Base-by-base conservation (phyloP, 2,113 vertebrate species). In the Nerophis lumbriciformis region DNA sequence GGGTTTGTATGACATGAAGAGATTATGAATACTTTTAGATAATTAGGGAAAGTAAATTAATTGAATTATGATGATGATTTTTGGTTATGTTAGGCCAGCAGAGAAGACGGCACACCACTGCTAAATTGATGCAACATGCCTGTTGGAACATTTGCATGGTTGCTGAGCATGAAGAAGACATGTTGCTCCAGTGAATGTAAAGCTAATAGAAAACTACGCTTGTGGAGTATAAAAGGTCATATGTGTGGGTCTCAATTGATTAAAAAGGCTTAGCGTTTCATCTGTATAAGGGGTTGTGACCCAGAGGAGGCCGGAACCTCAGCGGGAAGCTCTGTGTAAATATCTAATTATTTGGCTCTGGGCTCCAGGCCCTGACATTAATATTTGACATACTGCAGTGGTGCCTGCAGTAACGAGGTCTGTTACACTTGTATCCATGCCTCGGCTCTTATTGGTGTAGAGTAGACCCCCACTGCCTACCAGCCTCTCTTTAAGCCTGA, bases 151-250 rank as follows among this genome's bases (percentile, higher is more conserved):
- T 42, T 42, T 42, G 8, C 39, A 42, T 9, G 39, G 39, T 42
- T 42, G 39, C 39, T 42, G 39, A 42, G 39, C 39, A 42, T 42
- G 39, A 42, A 42, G 39, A 42, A 6, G 38, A 39, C 42, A 4
- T 45, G 42, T 11, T 45, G 42, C 39, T 42, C 39, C 39, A 42
- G 8, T 9, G 39, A 42, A 9, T 9, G 6, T 45, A 45, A 45
- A 45, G 4, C 42, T 2, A 12, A 45, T 9, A 45, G 39, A 70
- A 65, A 65, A 71, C 53, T 53, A 68, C 63, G 60, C 78, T 85
- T 83, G 54, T 78, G 66, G 75, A 75, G 82, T 80, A 80, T 75
- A 84, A 84, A 28, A 79, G 67, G 73, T 59, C 68, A 57, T 71
- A 42, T 51, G 55, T 55, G 53, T 28, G 61, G 59, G 59, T 14